phyloP scores from a whole-genome alignment of 2,797 vertebrate genomes.

The Apogon hyalosoma region DNA sequence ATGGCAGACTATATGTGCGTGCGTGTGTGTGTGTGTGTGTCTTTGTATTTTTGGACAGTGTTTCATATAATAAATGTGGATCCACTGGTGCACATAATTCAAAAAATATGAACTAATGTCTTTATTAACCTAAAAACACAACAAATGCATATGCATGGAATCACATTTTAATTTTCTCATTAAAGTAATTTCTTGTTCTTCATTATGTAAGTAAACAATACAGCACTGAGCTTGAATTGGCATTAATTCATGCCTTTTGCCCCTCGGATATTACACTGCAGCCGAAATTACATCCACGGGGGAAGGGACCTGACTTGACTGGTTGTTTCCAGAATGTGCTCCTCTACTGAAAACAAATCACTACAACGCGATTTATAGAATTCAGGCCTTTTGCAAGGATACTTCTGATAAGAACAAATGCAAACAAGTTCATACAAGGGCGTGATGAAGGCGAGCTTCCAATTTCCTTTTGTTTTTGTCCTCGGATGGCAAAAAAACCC shows the following conservation, averaged over 20 bases:
- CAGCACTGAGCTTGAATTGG: slow-evolving; percentile 68
- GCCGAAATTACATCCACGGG: slow-evolving; percentile 19
- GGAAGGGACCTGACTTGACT: slow-evolving; percentile 31
- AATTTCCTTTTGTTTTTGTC: slow-evolving; percentile 24
- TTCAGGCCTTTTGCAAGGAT: slow-evolving; percentile 13
- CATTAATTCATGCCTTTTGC: slow-evolving; percentile 77
- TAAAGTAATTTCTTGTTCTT: slow-evolving; percentile 70
- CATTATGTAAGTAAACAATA: slow-evolving; percentile 76
- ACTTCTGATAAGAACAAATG: slow-evolving; percentile 48
- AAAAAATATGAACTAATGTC: slow-evolving; percentile 33
- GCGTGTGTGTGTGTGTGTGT: neutral
- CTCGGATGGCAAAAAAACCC: slow-evolving; percentile 28
- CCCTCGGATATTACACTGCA: slow-evolving; percentile 64
- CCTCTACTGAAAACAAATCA: slow-evolving; percentile 47
- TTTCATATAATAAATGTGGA: slow-evolving; percentile 13
- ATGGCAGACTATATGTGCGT: neutral
- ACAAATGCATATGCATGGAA: slow-evolving; percentile 63
- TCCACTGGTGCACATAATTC: slow-evolving; percentile 6
- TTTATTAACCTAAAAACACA: slow-evolving; percentile 41
- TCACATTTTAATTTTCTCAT: slow-evolving; percentile 64
- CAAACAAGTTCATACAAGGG: slow-evolving; percentile 46
- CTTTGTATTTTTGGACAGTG: neutral
- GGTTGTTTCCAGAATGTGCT: slow-evolving; percentile 41
- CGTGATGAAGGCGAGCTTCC: slow-evolving; percentile 8
- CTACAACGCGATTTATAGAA: slow-evolving; percentile 34